phyloP scores from a whole-genome alignment of 2,888 invertebrate genomes.

The Nomada ruficornis region DNA sequence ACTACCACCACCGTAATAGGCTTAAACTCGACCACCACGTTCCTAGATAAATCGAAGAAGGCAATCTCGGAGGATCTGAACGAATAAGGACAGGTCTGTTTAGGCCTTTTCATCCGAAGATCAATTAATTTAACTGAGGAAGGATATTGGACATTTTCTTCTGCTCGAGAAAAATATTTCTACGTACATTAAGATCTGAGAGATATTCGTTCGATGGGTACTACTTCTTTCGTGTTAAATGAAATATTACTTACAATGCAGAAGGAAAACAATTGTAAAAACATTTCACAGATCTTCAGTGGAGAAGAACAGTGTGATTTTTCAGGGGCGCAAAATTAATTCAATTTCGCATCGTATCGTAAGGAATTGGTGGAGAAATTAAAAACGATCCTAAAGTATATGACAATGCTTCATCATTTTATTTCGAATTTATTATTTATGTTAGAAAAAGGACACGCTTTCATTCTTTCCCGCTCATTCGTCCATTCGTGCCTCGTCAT shows the following conservation, averaged over 20 bases:
- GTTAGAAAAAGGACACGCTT: slow-evolving; percentile 12
- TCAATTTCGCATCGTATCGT: not conserved
- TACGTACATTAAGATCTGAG: not conserved
- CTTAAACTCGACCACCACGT: slow-evolving; percentile 77
- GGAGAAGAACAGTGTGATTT: not conserved
- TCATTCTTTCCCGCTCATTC: slow-evolving; percentile 33
- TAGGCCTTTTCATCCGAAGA: not conserved
- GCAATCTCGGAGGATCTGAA: slow-evolving; percentile 77
- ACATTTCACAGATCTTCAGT: slow-evolving; percentile 2
- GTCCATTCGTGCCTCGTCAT: slow-evolving; percentile 20
- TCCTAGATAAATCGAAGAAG: slow-evolving; percentile 78
- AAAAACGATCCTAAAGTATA: slow-evolving; percentile 30
- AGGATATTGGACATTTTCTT: not conserved
- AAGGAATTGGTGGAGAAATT: slow-evolving; percentile 45
- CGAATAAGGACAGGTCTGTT: slow-evolving; percentile 39
- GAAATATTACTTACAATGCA: not conserved
- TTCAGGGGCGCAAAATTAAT: slow-evolving; percentile 3
- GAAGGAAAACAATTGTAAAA: not conserved
- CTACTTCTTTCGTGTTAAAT: too few relatives aligned
- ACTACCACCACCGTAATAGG: slow-evolving; percentile 89
- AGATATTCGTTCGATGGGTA: not conserved
- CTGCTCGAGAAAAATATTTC: not conserved
- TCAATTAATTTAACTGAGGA: not conserved
- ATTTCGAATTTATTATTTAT: slow-evolving; percentile 43
- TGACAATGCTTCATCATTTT: slow-evolving; percentile 46